Percentiles rank a stretch among this genome's conserved stretches.
Conservation (phyloP, 2,113 vertebrate species). For the Vulpes vulpes region DNA sequence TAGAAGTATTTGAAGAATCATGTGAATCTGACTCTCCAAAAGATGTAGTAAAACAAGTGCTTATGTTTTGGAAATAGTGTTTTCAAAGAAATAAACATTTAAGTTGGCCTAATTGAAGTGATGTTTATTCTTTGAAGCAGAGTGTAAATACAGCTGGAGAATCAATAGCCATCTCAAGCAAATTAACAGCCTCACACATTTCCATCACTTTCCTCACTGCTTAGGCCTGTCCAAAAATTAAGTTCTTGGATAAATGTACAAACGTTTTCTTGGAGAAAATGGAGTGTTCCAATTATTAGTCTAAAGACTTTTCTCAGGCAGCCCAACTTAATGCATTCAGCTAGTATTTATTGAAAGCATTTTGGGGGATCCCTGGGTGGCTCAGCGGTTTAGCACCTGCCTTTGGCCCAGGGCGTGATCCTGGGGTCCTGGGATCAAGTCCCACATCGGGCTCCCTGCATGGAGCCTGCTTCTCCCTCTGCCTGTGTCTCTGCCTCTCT, state of each 20-base stretch:
- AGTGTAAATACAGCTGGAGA: constrained; percentile 82
- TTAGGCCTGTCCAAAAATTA: background rate
- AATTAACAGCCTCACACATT: constrained; percentile 48
- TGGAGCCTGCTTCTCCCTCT: no score
- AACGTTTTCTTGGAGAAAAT: constrained; percentile 34
- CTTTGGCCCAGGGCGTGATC: no score
- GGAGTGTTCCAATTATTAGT: constrained; percentile 44
- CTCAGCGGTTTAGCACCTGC: no score
- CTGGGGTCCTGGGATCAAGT: no score
- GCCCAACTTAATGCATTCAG: background rate
- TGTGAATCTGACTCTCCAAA: constrained; percentile 40
- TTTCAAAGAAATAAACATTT: constrained; percentile 78
- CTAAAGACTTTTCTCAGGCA: constrained; percentile 17
- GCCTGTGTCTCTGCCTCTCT: no score
- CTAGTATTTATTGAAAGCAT: background rate
- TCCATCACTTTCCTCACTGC: background rate
- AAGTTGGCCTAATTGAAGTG: constrained; percentile 63
- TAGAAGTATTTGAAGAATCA: constrained; percentile 53
- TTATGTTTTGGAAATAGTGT: constrained; percentile 62
- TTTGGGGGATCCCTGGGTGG: background rate
- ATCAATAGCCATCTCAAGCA: constrained; percentile 34
- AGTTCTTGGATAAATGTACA: constrained; percentile 54
- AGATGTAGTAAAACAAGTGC: constrained; percentile 68
- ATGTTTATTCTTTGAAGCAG: constrained; percentile 70
- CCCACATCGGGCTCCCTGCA: no score